Conservation (phyloP, 2,797 vertebrate genomes). For the Lagodon rhomboides region DNA sequence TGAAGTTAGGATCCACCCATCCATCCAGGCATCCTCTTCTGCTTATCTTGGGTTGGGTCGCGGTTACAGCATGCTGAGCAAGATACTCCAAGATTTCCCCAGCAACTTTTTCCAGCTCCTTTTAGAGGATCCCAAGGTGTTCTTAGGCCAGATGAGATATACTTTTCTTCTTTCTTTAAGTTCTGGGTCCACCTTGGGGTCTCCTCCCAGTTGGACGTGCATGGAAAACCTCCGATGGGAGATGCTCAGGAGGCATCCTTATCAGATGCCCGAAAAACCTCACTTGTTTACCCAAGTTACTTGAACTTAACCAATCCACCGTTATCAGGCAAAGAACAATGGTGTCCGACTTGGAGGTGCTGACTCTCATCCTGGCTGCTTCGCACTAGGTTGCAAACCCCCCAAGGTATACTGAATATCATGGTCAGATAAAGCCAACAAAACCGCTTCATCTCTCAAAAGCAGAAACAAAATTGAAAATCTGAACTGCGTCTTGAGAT, state of each 20-base stretch:
- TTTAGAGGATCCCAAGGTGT: neutral
- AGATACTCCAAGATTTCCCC: neutral
- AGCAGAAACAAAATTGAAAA: neutral
- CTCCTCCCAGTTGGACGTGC: neutral
- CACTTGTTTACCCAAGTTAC: neutral
- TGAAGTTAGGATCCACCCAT: neutral
- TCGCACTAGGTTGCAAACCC: neutral
- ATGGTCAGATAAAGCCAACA: neutral
- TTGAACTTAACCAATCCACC: too few species aligned
- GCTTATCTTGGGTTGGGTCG: neutral
- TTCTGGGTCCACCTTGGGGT: neutral
- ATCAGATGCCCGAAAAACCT: neutral
- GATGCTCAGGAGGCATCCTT: too few species aligned
- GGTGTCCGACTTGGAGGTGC: neutral
- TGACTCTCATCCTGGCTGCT: neutral
- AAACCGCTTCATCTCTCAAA: neutral
- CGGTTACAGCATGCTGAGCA: neutral
- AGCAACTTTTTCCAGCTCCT: neutral
- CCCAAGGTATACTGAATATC: too few species aligned
- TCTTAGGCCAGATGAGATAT: neutral
- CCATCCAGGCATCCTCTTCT: neutral
- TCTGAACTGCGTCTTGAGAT: neutral
- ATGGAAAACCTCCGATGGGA: too few species aligned
- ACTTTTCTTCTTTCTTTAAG: too few species aligned
- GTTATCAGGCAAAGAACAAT: too few species aligned